These are phyloP conservation scores for Cacoxenus indagator DNA, from an alignment of 2,888 invertebrate genomes.

Conservation along the genomic window DNA sequence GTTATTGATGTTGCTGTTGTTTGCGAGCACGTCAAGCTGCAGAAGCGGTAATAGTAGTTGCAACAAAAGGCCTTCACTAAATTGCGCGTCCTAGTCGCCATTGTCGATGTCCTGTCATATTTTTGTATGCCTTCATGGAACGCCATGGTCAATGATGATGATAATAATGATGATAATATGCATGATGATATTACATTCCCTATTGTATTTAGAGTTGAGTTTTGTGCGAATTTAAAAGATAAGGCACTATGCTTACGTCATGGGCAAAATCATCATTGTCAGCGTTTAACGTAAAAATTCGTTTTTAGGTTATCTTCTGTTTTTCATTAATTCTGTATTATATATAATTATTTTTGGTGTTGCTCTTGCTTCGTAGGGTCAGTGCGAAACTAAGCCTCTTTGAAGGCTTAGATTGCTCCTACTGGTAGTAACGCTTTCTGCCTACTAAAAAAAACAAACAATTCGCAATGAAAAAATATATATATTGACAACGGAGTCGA, in stretches of 20 bases:
- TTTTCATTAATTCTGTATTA: neutral
- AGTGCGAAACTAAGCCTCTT: conserved; percentile 38
- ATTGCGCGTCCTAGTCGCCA: neutral
- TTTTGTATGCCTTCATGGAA: conserved; percentile 2
- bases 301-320: too few relatives aligned
- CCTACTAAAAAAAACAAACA: neutral
- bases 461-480: conserved; percentile 25
- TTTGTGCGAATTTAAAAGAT: neutral
- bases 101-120: conserved; percentile 18
- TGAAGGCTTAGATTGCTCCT: conserved; percentile 56
- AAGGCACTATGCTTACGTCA: too few relatives aligned
- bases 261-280: too few relatives aligned
- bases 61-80: neutral
- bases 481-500: conserved; percentile 40
- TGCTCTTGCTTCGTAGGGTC: conserved; percentile 44
- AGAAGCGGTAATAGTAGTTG: neutral
- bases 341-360: neutral
- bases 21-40: neutral
- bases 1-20: conserved; percentile 3
- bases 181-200: neutral
- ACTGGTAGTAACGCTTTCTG: too few relatives aligned
- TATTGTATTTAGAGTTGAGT: neutral
- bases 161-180: neutral
- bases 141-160: neutral
- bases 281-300: conserved; percentile 9